These are phyloP conservation scores for Armadillidium nasatum DNA, from an alignment of 1,140 invertebrate genomes.

Conservation along the genomic window DNA sequence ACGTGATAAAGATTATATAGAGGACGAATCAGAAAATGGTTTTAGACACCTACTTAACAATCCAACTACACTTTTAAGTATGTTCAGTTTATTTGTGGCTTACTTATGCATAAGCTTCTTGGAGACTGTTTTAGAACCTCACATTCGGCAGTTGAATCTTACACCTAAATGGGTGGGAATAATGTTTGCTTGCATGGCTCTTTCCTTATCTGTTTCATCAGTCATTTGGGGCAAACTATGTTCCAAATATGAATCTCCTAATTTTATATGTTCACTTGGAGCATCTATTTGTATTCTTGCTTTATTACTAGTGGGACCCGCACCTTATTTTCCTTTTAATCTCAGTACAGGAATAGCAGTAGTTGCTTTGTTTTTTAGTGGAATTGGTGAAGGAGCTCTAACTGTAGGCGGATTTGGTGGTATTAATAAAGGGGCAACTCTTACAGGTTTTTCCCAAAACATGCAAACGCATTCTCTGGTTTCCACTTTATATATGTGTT, in stretches of 20 bases:
- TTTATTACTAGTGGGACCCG: slow-evolving; percentile 67
- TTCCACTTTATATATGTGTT: slow-evolving; percentile 77
- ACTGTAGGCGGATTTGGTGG: slow-evolving; percentile 77
- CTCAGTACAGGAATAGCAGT: slow-evolving; percentile 51
- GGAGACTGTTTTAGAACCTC: slow-evolving; percentile 73
- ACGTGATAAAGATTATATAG: too few species aligned
- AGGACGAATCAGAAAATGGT: slow-evolving; percentile 58
- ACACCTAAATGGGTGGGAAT: slow-evolving; percentile 69
- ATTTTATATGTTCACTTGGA: slow-evolving; percentile 62
- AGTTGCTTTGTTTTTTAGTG: slow-evolving; percentile 67
- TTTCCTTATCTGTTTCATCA: slow-evolving; percentile 72
- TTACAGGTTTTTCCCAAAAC: slow-evolving; percentile 68
- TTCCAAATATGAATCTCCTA: slow-evolving; percentile 62
- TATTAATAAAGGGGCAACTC: slow-evolving; percentile 65
- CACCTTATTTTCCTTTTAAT: slow-evolving; percentile 35
- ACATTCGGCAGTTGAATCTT: slow-evolving; percentile 67
- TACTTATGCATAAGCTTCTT: slow-evolving; percentile 77
- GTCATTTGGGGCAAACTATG: slow-evolving; percentile 75
- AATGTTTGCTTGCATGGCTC: slow-evolving; percentile 83
- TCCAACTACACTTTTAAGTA: slow-evolving; percentile 54
- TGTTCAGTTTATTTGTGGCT: slow-evolving; percentile 64
- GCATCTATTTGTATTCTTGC: slow-evolving; percentile 61
- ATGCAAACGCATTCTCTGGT: slow-evolving; percentile 76
- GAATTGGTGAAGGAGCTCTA: slow-evolving; percentile 72
- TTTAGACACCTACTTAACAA: slow-evolving; percentile 45